A percentile compares a stretch with the other conserved stretches of the same genome.
Evolutionary conservation across 2,113 vertebrate genomes (phyloP).

Genomic region (Mus spicilegus): DNA sequence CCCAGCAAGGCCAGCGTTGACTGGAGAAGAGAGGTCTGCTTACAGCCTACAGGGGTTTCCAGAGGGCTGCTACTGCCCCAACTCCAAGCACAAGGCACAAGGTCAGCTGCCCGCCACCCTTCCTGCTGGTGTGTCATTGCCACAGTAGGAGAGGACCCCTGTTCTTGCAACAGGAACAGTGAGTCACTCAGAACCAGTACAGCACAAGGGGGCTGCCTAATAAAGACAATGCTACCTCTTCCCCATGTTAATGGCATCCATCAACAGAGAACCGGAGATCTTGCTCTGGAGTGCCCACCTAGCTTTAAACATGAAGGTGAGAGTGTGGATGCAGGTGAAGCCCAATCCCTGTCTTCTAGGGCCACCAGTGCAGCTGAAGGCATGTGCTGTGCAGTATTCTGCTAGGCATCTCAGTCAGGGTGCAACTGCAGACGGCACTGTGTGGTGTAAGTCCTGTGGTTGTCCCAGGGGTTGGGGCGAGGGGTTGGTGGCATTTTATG

Average conservation of each 20-base stretch:
- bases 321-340: background rate
- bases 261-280: background rate
- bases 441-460: too few relatives aligned
- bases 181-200: background rate
- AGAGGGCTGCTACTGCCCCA: background rate
- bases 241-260: background rate
- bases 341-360: background rate
- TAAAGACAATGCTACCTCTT: background rate
- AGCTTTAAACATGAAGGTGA: background rate
- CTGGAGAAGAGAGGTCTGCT: background rate
- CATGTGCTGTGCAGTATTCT: background rate
- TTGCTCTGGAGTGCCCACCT: background rate
- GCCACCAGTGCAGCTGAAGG: background rate
- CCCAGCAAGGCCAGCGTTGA: accelerated
- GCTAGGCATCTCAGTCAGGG: background rate
- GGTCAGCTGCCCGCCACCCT: background rate
- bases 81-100: background rate
- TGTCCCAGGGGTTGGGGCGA: background rate
- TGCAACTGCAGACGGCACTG: background rate
- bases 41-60: background rate
- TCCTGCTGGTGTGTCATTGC: background rate
- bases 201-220: too few relatives aligned
- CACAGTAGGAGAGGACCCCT: background rate
- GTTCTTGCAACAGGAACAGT: background rate
- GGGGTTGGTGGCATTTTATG: background rate